Base-by-base conservation (phyloP, 2,797 vertebrate species). In the Caiman crocodilus region DNA sequence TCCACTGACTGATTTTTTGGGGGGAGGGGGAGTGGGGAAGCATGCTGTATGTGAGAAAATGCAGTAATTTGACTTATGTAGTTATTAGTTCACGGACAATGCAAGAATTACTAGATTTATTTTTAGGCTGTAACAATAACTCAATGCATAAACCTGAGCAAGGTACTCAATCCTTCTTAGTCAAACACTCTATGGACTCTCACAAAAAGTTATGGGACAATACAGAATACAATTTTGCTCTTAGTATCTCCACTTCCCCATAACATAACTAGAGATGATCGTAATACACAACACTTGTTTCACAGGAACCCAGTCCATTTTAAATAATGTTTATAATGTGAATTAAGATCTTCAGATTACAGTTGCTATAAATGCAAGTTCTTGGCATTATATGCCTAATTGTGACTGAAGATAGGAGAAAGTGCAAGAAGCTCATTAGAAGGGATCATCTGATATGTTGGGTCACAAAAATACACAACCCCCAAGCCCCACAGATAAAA, bases 401-500 rank as follows among this genome's bases (percentile, higher is more conserved):
- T 21, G 55, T 75, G 12, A 85, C 26, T 63, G 21, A 32, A 71
- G 25, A 14, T 21, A 35, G 32, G 7, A 17, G 13, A 23, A 78
- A 78, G 67, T 65, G 65, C 9, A 87, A 78, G 42, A 57, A 76
- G 12, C 67, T 77, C 79, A 69, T 86, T 56, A 61, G 86, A 85
- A n/a, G 25, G 88, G 89, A 88, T 73, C 84, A 87, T 15, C 30
- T 32, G 59, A 93, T 59, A 17, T 14, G 32, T 32, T 76, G 73
- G 59, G 79, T 76, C 57, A 93, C 76, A 76, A 84, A 55, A 96
- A 83, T n/a, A 56, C 2, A 85, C 11, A 64, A 50, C 26, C n/a
- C 75, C 86, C 13, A 81, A 75, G 35, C 32, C 32, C 57, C 59
- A 42, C 50, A 65, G 12, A 26, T 85, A 84, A 79, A 93, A 97